phyloP scores from a whole-genome alignment of 1,140 invertebrate species.

The Aphelinus atriplicis region DNA sequence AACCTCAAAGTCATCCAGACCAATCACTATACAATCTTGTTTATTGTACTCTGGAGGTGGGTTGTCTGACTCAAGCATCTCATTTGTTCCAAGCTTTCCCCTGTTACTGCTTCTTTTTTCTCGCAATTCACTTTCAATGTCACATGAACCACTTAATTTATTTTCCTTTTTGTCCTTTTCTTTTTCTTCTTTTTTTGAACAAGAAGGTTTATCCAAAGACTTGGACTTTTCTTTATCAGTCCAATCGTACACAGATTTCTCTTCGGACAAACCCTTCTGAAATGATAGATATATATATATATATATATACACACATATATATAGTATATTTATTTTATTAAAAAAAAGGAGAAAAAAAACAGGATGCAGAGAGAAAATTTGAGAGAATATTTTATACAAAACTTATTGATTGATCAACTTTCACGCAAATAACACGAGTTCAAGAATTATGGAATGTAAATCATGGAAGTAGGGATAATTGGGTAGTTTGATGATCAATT shows the following conservation, averaged over 20 bases:
- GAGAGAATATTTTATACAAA: background rate
- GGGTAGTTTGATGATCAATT: background rate
- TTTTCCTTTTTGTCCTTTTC: conserved; percentile 59
- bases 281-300: conserved; percentile 35
- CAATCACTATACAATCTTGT: conserved; percentile 63
- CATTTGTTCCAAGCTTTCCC: conserved; percentile 62
- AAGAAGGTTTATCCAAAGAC: conserved; percentile 60
- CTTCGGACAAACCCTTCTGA: conserved; percentile 58
- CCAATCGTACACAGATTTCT: conserved; percentile 59
- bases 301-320: conserved; percentile 16
- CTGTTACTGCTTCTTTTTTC: conserved; percentile 52
- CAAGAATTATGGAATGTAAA: background rate
- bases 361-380: conserved; percentile 2
- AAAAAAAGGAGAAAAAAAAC: conserved; percentile 20
- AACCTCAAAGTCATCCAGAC: conserved; percentile 62
- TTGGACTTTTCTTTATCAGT: conserved; percentile 61
- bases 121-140: conserved; percentile 49
- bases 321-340: background rate
- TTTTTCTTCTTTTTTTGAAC: conserved; percentile 57
- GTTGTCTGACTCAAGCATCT: conserved; percentile 63
- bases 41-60: conserved; percentile 60
- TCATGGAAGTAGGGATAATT: background rate
- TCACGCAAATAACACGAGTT: conserved; percentile 5
- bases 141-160: conserved; percentile 43
- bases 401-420: conserved; percentile 8